These are phyloP conservation scores for Rhaphigaster nebulosa DNA, from an alignment of 2,888 invertebrate species.

Conservation along the genomic window DNA sequence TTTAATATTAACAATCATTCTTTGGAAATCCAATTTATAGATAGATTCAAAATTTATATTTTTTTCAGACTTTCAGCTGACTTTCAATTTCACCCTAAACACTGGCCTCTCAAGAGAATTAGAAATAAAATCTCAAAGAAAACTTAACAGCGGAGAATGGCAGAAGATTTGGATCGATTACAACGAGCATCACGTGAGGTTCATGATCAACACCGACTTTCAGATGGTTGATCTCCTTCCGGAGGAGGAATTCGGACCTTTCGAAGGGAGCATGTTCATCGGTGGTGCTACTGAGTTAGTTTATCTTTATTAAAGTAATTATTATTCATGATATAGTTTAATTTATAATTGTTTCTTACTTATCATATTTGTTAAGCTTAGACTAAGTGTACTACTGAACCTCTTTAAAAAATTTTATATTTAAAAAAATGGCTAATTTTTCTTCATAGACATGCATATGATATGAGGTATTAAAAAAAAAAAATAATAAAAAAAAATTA, in stretches of 20 bases:
- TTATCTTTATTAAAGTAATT: constrained; percentile 57
- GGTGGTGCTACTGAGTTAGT: constrained; percentile 93
- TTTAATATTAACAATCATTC: not conserved
- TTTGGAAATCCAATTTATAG: not conserved
- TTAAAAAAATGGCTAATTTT: no score
- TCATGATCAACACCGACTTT: constrained; percentile 92
- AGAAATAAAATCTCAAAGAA: constrained; percentile 84
- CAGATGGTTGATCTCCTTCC: constrained; percentile 88
- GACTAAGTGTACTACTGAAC: no score
- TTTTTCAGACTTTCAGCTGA: constrained; percentile 84
- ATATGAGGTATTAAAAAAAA: no score
- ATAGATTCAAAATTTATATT: constrained; percentile 53
- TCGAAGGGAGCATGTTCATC: constrained; percentile 94
- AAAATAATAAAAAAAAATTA: no score
- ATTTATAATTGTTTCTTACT: not conserved
- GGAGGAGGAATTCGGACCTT: constrained; percentile 91
- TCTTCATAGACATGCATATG: no score
- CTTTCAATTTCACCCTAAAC: constrained; percentile 90
- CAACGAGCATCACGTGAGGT: constrained; percentile 91
- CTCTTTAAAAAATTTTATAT: no score
- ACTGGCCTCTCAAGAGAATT: constrained; percentile 86
- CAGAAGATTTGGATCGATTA: constrained; percentile 97
- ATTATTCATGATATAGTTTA: constrained; percentile 38
- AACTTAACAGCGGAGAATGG: constrained; percentile 94
- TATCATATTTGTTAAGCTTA: no score